These are phyloP conservation scores for Chorisops tibialis DNA, from an alignment of 2,888 invertebrate genomes.

Conservation along the genomic window DNA sequence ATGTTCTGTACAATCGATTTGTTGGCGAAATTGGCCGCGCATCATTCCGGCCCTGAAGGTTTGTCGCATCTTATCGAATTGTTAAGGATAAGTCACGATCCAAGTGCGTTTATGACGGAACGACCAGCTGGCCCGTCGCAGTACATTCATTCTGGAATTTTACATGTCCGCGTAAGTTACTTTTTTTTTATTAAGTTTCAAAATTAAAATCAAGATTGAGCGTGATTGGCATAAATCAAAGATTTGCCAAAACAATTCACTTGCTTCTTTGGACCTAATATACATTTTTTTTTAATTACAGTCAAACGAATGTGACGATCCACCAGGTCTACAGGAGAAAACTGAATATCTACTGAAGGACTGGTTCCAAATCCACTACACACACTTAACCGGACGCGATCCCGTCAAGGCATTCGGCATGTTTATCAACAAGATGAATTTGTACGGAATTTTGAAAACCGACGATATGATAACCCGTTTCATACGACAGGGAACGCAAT, in stretches of 20 bases:
- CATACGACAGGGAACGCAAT: conserved; percentile 93
- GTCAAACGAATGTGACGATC: conserved; percentile 88
- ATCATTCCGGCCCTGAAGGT: conserved; percentile 79
- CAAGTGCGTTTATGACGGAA: conserved; percentile 69
- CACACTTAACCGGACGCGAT: conserved; percentile 71
- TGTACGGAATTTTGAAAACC: conserved; percentile 92
- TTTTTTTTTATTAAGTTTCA: too few species aligned
- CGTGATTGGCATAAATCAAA: too few species aligned
- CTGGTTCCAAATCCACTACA: conserved; percentile 90
- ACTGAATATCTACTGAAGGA: conserved; percentile 91
- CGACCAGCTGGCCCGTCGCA: conserved; percentile 77
- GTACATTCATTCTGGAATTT: conserved; percentile 90
- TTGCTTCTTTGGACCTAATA: too few species aligned
- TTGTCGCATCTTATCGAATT: conserved; percentile 78
- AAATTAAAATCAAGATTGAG: too few species aligned
- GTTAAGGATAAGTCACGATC: conserved; percentile 70
- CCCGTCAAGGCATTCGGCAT: conserved; percentile 87
- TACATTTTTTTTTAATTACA: conserved; percentile 48
- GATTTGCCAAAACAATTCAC: too few species aligned
- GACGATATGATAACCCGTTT: conserved; percentile 97
- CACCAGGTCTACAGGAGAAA: conserved; percentile 90
- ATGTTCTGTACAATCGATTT: conserved; percentile 84
- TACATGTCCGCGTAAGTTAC: conserved; percentile 70
- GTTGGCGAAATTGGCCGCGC: conserved; percentile 71
- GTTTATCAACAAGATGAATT: conserved; percentile 96